phyloP scores from a whole-genome alignment of 2,113 vertebrate species.

The Triplophysa dalaica region DNA sequence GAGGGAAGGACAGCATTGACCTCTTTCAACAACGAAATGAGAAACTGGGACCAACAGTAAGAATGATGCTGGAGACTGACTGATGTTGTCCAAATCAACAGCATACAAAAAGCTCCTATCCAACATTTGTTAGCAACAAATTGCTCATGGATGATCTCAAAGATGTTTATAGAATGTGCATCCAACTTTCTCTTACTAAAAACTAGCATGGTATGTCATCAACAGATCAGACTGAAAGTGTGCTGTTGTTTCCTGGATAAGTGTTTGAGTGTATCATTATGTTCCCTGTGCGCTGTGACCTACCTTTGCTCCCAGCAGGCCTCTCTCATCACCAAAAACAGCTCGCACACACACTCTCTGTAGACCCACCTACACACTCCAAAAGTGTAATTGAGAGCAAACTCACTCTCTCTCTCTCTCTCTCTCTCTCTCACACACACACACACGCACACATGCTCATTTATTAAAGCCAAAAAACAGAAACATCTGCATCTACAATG shows the following conservation, averaged over 20 bases:
- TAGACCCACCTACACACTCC: neutral
- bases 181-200: too few species aligned
- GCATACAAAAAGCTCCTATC: neutral
- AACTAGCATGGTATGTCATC: too few species aligned
- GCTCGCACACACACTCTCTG: neutral
- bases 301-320: conserved; percentile 36
- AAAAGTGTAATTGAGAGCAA: neutral
- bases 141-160: too few species aligned
- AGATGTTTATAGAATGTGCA: too few species aligned
- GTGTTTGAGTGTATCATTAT: conserved; percentile 1
- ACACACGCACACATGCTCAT: neutral
- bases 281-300: neutral
- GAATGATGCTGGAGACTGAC: conserved; percentile 6
- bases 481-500: conserved; percentile 6
- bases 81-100: neutral
- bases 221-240: neutral
- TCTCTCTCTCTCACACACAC: neutral
- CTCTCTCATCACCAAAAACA: conserved; percentile 9
- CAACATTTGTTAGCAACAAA: neutral
- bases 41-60: conserved; percentile 16
- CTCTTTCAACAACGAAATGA: neutral
- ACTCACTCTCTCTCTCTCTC: neutral
- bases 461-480: conserved; percentile 1
- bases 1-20: conserved; percentile 14
- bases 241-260: neutral